Evolutionary conservation across 2,888 invertebrate genomes (phyloP), one percentile per base, ranked within the genome.

Genomic region (Pachycephus smyrnensis): DNA sequence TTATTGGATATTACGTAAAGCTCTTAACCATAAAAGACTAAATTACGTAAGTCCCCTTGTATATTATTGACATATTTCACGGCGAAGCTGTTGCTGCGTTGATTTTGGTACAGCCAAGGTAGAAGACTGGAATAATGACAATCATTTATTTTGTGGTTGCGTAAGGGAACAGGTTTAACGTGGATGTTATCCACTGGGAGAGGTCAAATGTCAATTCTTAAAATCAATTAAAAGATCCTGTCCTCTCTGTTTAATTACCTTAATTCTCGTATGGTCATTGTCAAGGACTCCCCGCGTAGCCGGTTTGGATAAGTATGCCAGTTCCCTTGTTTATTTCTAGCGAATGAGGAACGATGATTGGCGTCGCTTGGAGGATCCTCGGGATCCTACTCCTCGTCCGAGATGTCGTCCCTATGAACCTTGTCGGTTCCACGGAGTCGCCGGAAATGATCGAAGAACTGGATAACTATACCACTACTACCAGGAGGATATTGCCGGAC

Each of bases 261-360:
- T 23, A 55, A 55, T 55, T 55, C 23, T 9, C 15, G 2, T 55
- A 23, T 55, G 55, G 23, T 23, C 23, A 55, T 23, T 55, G 23
- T 9, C 55, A 55, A 23, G 23, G 23, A 55, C 9, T 40, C 40
- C 40, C 40, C 4, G 55, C 55, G 2, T 23, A 6, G 23, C 23
- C 23, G 40, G 9, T 55, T 55, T 23, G 2, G 15, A 55, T 9
- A 55, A 23, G 23, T 23, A 55, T 23, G 9, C 15, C 23, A 55
- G 55, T 23, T 6, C 9, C 6, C 55, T 55, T 2, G 23, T 55
- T 55, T 55, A 15, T 23, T 55, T 40, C 6, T 81, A 89, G 87
- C 88, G 87, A 87, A 90, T 87, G 87, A 89, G 84, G 87, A 83
- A 88, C 83, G 81, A 91, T 91, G 91, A 82, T 82, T 82, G 84